Conservation (phyloP, 2,888 invertebrate species). For the Rhagonycha fulva region DNA sequence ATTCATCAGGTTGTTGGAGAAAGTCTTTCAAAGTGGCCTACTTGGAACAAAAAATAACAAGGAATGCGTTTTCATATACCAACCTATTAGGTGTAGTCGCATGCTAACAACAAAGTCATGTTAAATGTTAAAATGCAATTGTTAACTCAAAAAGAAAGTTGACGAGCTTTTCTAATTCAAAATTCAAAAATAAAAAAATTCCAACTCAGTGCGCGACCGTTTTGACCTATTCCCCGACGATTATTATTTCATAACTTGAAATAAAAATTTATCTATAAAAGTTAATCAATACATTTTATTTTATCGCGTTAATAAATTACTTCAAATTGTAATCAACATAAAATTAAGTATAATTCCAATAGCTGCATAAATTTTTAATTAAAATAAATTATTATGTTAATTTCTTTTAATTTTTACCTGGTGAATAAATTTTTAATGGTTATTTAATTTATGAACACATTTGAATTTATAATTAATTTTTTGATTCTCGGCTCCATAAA, state of each 20-base stretch:
- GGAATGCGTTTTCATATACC: conserved; percentile 23
- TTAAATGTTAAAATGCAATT: background rate
- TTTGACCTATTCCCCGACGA: background rate
- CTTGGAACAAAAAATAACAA: conserved; percentile 31
- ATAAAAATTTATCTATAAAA: background rate
- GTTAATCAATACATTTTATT: background rate
- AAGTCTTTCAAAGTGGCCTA: conserved; percentile 37
- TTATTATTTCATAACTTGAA: background rate
- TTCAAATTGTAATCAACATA: background rate
- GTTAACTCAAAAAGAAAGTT: background rate
- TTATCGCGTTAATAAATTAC: background rate
- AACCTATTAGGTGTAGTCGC: background rate
- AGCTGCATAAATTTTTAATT: background rate
- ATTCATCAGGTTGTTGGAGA: conserved; percentile 32
- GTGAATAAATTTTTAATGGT: background rate
- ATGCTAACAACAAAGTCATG: background rate
- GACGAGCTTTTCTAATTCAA: background rate
- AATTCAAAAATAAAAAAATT: background rate
- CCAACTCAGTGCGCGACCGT: background rate
- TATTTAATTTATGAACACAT: background rate
- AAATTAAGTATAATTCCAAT: background rate
- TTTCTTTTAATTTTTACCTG: background rate
- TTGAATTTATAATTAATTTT: background rate
- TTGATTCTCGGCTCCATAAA: background rate
- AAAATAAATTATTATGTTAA: background rate